phyloP scores from a whole-genome alignment of 2,113 vertebrate species.

The Axis porcinus region DNA sequence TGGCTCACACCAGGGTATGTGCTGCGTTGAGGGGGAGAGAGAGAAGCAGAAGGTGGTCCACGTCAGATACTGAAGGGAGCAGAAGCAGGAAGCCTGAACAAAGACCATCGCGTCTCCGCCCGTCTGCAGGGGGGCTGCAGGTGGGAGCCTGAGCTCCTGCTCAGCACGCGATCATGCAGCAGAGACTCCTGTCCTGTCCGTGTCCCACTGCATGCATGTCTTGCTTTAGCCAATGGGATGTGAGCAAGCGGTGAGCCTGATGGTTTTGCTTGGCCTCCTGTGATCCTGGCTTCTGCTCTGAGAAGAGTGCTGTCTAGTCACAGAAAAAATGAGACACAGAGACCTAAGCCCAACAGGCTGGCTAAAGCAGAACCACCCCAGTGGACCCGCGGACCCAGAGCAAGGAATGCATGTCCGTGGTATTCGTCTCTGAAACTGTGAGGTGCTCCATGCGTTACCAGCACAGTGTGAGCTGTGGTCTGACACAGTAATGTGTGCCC shows the following conservation, averaged over 20 bases:
- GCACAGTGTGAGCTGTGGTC: background rate
- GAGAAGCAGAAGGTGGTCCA: background rate
- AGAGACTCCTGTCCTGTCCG: background rate
- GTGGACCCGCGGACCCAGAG: background rate
- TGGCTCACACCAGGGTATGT: background rate
- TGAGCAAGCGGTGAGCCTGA: background rate
- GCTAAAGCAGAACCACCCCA: background rate
- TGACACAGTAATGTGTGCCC: background rate
- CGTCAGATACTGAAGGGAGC: background rate
- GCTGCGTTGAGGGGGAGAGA: background rate
- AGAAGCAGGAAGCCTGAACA: no score
- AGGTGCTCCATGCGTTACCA: background rate
- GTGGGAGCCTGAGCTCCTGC: background rate
- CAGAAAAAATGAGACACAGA: background rate
- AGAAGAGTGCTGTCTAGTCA: background rate
- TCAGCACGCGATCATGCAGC: background rate
- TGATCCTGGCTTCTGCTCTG: background rate
- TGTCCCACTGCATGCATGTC: background rate
- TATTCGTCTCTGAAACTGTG: background rate
- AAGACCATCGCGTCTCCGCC: background rate
- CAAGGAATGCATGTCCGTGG: background rate
- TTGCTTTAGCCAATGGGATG: background rate
- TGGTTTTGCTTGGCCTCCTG: background rate
- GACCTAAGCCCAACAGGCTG: background rate
- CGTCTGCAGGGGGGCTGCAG: rapidly evolving